These are phyloP conservation scores for Rhodeus uyekii DNA, from an alignment of 2,797 vertebrate species.

Conservation along the genomic window DNA sequence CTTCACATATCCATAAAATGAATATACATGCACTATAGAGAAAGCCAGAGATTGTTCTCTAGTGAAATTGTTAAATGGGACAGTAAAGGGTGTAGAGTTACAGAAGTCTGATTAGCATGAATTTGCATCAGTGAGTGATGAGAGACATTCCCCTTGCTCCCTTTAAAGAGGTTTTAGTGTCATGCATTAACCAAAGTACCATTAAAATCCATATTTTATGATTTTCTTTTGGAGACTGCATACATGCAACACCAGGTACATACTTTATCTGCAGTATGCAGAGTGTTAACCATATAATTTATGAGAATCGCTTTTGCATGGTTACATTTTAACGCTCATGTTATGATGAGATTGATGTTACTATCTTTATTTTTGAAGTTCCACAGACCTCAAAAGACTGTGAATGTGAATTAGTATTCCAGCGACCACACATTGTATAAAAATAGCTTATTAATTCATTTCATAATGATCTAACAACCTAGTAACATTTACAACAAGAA, in stretches of 20 bases:
- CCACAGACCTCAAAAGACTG: background rate
- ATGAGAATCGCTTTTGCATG: constrained; percentile 9
- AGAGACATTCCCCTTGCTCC: constrained; percentile 20
- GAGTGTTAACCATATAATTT: constrained; percentile 13
- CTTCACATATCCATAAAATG: background rate
- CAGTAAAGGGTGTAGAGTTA: constrained; percentile 21
- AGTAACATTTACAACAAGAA: no score
- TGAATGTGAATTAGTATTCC: background rate
- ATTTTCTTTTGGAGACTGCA: constrained; percentile 10
- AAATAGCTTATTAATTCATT: background rate
- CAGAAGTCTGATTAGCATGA: constrained; percentile 34
- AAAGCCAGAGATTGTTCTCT: background rate
- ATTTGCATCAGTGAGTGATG: constrained; percentile 41
- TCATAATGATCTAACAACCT: no score
- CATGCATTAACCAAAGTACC: constrained; percentile 25
- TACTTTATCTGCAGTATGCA: constrained; percentile 27
- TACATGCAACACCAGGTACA: constrained; percentile 17
- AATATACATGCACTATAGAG: background rate
- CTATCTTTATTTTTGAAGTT: background rate
- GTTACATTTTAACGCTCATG: background rate
- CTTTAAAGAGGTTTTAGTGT: constrained; percentile 40
- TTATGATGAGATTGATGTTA: background rate
- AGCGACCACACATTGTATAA: background rate
- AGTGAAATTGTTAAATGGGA: constrained; percentile 28
- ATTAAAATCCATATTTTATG: constrained; percentile 25